These are phyloP conservation scores for Mus musculus DNA, from an alignment of 2,113 vertebrate species.

Conservation along the genomic window GRCm39 chr1:35713001-35713500, in stretches of 20 bases:
- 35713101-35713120: too few species aligned
- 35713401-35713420: not conserved
- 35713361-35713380: not conserved
- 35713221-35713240: not conserved
- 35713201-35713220: not conserved
- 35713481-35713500: not conserved
- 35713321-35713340: not conserved
- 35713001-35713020: not conserved
- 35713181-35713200: not conserved
- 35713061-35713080: not conserved
- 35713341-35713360: not conserved
- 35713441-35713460: not conserved
- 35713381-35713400: not conserved
- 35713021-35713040: not conserved
- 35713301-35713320: not conserved
- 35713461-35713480: not conserved
- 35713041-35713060: not conserved
- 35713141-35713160: not conserved
- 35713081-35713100: not conserved
- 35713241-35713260: too few species aligned
- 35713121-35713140: not conserved
- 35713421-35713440: too few species aligned
- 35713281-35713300: not conserved
- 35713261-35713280: too few species aligned
- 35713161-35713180: not conserved